These are phyloP conservation scores for Henicopernis longicauda DNA, from an alignment of 2,113 vertebrate genomes.

Conservation along the genomic window DNA sequence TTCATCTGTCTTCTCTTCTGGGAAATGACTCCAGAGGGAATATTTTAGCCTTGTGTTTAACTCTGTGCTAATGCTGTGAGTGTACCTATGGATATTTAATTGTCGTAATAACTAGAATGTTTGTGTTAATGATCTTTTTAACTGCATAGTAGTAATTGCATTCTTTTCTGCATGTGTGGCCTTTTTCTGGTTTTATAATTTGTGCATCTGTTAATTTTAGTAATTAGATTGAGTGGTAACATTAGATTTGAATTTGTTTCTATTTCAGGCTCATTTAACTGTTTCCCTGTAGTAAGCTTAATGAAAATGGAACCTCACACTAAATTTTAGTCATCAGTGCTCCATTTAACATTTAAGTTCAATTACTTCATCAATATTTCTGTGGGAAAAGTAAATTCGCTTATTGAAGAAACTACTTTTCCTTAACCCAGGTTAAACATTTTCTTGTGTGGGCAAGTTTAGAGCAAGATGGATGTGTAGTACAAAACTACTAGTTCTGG, in stretches of 20 bases:
- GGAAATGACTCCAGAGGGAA: not conserved
- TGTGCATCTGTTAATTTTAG: not conserved
- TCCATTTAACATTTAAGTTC: not conserved
- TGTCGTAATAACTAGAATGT: not conserved
- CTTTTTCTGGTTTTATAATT: not conserved
- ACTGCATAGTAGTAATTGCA: not conserved
- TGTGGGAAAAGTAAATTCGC: not conserved
- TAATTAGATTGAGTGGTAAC: not conserved
- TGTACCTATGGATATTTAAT: not conserved
- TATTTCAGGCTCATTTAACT: conserved; percentile 7
- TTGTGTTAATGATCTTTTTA: not conserved
- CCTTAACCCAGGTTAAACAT: not conserved
- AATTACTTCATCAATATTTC: not conserved
- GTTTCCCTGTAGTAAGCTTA: not conserved
- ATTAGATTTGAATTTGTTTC: not conserved
- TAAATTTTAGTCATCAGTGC: not conserved
- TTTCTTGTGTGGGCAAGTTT: not conserved
- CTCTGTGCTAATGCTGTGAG: not conserved
- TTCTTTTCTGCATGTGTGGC: not conserved
- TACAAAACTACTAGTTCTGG: not conserved
- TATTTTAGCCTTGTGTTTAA: not conserved
- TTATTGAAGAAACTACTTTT: not conserved
- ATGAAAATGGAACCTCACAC: not conserved
- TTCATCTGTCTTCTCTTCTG: not conserved
- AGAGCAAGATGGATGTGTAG: not conserved